Evolutionary conservation across 1,140 invertebrate genomes (phyloP).

Genomic region (Acromyrmex heyeri): DNA sequence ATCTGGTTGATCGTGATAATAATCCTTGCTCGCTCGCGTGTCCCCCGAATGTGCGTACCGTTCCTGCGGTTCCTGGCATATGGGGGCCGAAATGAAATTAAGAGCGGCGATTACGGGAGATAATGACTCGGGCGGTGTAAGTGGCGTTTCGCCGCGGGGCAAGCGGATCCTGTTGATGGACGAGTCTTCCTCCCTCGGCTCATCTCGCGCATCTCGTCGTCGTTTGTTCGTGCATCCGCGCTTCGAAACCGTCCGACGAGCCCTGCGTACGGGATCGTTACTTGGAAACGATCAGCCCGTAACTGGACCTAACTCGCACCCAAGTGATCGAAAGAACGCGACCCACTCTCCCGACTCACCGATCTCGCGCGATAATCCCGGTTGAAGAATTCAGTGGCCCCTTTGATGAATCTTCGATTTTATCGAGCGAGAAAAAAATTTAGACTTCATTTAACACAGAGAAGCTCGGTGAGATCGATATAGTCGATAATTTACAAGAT

Average conservation of each 20-base stretch:
- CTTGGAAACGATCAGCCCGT: constrained; percentile 54
- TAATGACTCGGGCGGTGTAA: constrained; percentile 52
- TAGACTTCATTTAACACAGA: not conserved
- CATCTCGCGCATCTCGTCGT: constrained; percentile 21
- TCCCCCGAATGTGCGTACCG: constrained; percentile 22
- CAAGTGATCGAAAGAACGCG: constrained; percentile 28
- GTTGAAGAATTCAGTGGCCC: not conserved
- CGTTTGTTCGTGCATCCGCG: constrained; percentile 25
- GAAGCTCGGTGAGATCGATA: not conserved
- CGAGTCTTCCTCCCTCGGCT: not conserved
- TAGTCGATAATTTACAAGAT: not conserved
- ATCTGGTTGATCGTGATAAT: not conserved
- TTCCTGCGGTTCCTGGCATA: not conserved
- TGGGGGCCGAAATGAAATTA: constrained; percentile 58
- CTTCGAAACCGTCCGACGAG: not conserved
- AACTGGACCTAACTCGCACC: constrained; percentile 58
- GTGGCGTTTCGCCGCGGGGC: constrained; percentile 43
- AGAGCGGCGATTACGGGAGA: constrained; percentile 56
- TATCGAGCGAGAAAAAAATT: not conserved
- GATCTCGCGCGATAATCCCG: constrained; percentile 37
- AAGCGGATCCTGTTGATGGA: constrained; percentile 20
- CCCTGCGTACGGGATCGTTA: constrained; percentile 42
- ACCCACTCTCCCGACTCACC: constrained; percentile 4
- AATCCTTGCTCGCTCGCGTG: constrained; percentile 17
- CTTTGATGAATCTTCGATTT: constrained; percentile 26